Conservation (phyloP, 2,888 invertebrate species). For the Scaptomyza parva region DNA sequence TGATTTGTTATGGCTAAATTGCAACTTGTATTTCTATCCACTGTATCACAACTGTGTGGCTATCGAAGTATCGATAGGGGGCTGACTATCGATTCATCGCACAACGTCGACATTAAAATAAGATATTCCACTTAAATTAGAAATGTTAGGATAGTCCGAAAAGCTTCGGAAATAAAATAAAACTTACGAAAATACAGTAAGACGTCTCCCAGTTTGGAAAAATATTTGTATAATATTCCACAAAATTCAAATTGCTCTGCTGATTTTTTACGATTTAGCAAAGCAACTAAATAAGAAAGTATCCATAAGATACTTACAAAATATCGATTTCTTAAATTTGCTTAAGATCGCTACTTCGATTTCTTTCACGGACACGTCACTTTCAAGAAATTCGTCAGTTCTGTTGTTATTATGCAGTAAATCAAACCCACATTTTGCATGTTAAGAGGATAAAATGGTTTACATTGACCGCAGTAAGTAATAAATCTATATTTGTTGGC, state of each 20-base stretch:
- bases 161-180: not conserved
- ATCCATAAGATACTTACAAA: not conserved
- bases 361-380: conserved; percentile 44
- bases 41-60: conserved; percentile 22
- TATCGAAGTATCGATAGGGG: conserved; percentile 40
- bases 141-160: not conserved
- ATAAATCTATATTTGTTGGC: not conserved
- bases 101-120: not conserved
- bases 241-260: not conserved
- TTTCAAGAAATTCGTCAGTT: conserved; percentile 7
- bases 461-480: conserved; percentile 70
- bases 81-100: conserved; percentile 6
- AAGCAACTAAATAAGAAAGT: not conserved
- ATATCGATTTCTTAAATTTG: conserved; percentile 13
- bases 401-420: conserved; percentile 10
- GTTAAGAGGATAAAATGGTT: conserved; percentile 48
- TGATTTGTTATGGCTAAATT: conserved; percentile 53
- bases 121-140: not conserved
- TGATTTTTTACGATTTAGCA: not conserved
- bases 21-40: conserved; percentile 37
- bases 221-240: not conserved
- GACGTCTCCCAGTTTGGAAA: no score
- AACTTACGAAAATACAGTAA: not conserved
- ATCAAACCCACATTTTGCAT: not conserved
- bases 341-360: not conserved